Base-by-base conservation (phyloP, 2,113 vertebrate genomes). In the Oryzias celebensis region DNA sequence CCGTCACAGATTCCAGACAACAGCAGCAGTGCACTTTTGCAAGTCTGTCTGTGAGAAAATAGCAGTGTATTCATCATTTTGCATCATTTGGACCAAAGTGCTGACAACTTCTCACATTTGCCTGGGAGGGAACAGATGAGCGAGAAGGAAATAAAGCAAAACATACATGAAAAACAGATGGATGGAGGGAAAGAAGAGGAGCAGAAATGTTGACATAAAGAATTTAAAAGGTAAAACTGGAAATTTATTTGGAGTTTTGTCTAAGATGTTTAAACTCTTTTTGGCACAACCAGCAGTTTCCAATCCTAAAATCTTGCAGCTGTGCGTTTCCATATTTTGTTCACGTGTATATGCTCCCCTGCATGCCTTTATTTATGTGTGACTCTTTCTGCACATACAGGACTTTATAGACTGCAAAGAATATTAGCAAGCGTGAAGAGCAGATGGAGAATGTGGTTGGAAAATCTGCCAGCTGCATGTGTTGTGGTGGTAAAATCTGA, bases 381-480 rank as follows among this genome's bases (percentile, higher is more conserved):
- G 28, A 13, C 12, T 47, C 16, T 55, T 12, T 23, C n/a, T 47
- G 45, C 46, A 46, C 61, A 63, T 48, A 66, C 64, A 48, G 65
- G 73, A 59, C 53, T 80, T 67, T 66, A 31, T 48, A 42, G 57
- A 52, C 52, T 56, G 72, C 64, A 78, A 64, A 79, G 65, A 81
- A 72, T 76, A 62, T 55, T 62, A 60, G 20, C 4, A 18, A 58
- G 62, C 18, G 13, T 60, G n/a, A 42, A 46, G 31, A 42, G 56
- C 64, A 62, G 49, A 73, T 60, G 61, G 55, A 36, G 55, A 66
- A 65, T 46, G 41, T 50, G 58, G 71, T 58, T 59, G 58, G 58
- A 42, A 66, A 64, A 72, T 68, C 28, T 72, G 58, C 82, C 82
- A 81, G 78, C 81, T 83, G 78, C 58, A 59, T 78, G 71, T 49